Evolutionary conservation across 2,888 invertebrate species (phyloP), one percentile per base, ranked within the genome.

Genomic region (Polylopha cassiicola): DNA sequence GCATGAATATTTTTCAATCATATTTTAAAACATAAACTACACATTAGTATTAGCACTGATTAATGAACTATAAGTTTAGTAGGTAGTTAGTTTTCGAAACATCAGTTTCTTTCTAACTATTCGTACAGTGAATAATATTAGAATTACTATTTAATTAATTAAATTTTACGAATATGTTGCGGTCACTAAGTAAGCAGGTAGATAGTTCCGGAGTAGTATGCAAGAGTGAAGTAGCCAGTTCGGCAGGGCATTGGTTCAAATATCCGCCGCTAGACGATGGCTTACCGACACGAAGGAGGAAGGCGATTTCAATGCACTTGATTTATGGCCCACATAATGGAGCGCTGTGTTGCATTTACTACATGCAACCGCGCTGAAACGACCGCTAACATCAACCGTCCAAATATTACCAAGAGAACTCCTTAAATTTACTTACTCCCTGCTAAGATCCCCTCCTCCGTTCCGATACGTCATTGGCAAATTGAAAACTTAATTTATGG

Each of bases 301-400:
- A 80, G 78, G 72, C 78, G 79, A 74, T 79, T 81, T 79, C 77
- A 79, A 75, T 79, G 81, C 79, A 66, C 66, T 70, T 80, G 81
- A 82, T 82, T 81, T 82, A 82, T 75, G 68, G 55, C 53, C 67
- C 63, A 68, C 70, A 72, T 79, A 78, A 79, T 79, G 73, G 73
- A 70, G 73, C 69, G 58, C 66, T 65, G 65, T 69, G 71, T 70
- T 73, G 72, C 76, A 72, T 71, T 75, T 65, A 65, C 69, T 67
- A 69, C 77, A 76, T 80, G 77, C 78, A 73, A 75, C 72, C 65
- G 20, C 32, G 10, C 39, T 51, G 57, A 61, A 61, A 55, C 61
- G 55, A 55, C 57, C 58, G 56, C 51, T 51, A 48, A 57, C 50
- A 53, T 51, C 62, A 55, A 68, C 66, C 55, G 61, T 61, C 54